Evolutionary conservation across 2,113 vertebrate species (phyloP), one percentile per base, ranked within the genome.

Genomic region (Columbina picui): DNA sequence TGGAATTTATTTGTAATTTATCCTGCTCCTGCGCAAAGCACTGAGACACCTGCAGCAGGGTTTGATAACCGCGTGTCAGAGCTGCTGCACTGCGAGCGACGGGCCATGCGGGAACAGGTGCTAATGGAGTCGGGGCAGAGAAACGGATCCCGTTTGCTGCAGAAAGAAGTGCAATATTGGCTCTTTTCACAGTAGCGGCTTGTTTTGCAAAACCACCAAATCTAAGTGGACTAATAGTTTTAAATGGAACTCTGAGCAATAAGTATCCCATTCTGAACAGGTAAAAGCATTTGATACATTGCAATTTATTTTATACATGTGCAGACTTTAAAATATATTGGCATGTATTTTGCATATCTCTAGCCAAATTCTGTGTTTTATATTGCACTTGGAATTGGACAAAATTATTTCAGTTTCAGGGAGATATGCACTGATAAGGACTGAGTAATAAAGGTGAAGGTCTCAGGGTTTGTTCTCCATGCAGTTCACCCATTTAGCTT

Each of bases 111-210:
- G 71, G 90, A 84, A 52, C 22, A 50, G 64, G 5, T 80, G 79
- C 70, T 85, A 69, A 47, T 67, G 94, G 93, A 91, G 65, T 41
- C 68, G 79, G 79, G 12, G 68, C 86, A 38, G 80, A 86, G 83
- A 92, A n/a, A 87, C 1, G n/a, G 36, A 19, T 95, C 94, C 95
- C 71, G 26, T 56, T 27, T 75, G 89, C 89, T 82, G 8, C 64
- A 70, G 78, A 67, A 39, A 53, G 88, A 90, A 61, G n/a, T 52
- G 91, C 36, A 63, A 65, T 55, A 71, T 94, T 76, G 49, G 81
- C 56, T 38, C 74, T 95, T 96, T 90, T 76, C 88, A 93, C 77
- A 56, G 71, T 30, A 89, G n/a, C 36, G 13, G 32, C 49, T 78
- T 63, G 60, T 75, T 82, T 68, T 50, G 63, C 80, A 91, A 95